Percentiles rank a stretch among this genome's conserved stretches.
Evolutionary conservation across 2,797 vertebrate genomes (phyloP).

Genomic region (Pelobates cultripes): DNA sequence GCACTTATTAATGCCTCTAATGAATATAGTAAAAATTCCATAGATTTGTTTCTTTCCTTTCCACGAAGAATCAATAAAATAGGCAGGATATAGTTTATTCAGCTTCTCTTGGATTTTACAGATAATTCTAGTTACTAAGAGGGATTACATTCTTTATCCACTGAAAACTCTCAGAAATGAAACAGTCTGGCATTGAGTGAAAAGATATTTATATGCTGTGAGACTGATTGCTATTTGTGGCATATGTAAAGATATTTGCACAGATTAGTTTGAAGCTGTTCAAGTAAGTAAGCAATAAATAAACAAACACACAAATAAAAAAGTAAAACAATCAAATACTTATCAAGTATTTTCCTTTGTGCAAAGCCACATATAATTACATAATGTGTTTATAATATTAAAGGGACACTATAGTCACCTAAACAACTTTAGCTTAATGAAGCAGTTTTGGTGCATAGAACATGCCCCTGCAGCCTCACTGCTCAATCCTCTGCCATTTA

Average conservation of each 20-base stretch:
- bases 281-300: background rate
- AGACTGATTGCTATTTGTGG: constrained; percentile 12
- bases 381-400: too few species aligned
- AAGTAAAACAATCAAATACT: too few species aligned
- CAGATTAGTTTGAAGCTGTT: background rate
- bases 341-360: too few species aligned
- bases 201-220: constrained; percentile 49
- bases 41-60: background rate
- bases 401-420: too few species aligned
- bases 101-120: constrained; percentile 56
- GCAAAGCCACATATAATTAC: too few species aligned
- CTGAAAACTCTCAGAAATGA: constrained; percentile 56
- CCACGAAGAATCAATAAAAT: constrained; percentile 57
- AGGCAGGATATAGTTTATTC: constrained; percentile 50
- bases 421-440: too few species aligned
- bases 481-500: too few species aligned
- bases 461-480: too few species aligned
- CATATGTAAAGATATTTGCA: background rate
- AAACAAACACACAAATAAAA: too few species aligned
- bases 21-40: background rate
- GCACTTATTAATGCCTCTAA: background rate
- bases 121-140: constrained; percentile 58
- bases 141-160: constrained; percentile 59
- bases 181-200: constrained; percentile 35
- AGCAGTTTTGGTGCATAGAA: too few species aligned